phyloP scores from a whole-genome alignment of 92 coral and sea anemone genomes.

The Zoanthus solanderi region DNA sequence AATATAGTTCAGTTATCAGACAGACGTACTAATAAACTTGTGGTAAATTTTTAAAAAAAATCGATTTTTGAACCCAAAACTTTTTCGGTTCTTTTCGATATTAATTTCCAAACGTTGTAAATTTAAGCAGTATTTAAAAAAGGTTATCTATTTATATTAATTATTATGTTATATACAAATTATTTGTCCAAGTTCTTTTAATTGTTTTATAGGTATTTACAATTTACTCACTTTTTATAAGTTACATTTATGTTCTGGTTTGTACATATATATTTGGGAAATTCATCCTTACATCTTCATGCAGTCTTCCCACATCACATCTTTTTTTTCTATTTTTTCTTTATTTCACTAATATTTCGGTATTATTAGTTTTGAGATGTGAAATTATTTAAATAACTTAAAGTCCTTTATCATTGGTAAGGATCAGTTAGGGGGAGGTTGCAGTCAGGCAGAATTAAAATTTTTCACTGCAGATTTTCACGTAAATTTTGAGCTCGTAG shows the following conservation, averaged over 20 bases:
- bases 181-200: no score
- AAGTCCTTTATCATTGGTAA: neutral
- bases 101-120: no score
- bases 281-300: neutral
- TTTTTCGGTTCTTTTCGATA: no score
- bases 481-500: constrained; percentile 10
- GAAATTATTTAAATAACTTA: no score
- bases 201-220: no score
- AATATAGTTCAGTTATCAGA: no score
- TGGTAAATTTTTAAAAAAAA: no score
- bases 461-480: neutral
- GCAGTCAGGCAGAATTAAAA: neutral
- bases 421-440: neutral
- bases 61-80: no score
- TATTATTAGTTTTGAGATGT: neutral
- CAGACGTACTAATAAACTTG: no score
- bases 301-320: neutral
- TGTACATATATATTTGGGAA: neutral
- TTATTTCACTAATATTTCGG: neutral
- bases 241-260: neutral
- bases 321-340: neutral
- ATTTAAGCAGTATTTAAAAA: no score
- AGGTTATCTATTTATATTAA: no score
- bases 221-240: neutral
- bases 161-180: no score